These are phyloP conservation scores for Patiria miniata DNA, from an alignment of 35 echinoderm and acorn worm genomes.

Conservation along the genomic window DNA sequence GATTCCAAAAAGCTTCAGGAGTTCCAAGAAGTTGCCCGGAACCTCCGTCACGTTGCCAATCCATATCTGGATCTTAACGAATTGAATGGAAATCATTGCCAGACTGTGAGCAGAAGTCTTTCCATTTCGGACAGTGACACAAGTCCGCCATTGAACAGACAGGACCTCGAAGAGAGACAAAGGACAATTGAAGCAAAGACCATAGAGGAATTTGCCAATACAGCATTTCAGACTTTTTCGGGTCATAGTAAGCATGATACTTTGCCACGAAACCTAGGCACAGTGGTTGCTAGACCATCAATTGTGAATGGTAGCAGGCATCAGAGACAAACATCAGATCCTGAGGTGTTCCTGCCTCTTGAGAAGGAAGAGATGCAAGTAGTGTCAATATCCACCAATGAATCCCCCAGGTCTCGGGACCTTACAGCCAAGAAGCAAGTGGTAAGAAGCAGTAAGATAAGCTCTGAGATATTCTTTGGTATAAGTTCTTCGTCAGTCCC, in stretches of 20 bases:
- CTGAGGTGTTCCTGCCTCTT: conserved; percentile 20
- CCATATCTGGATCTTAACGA: conserved; percentile 9
- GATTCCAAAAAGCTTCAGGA: conserved; percentile 28
- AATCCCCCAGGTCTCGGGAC: neutral
- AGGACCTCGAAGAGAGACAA: conserved; percentile 30
- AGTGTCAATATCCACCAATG: neutral
- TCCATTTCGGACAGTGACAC: conserved; percentile 9
- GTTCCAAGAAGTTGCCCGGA: conserved; percentile 52
- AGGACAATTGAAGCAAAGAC: conserved; percentile 20
- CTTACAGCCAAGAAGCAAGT: conserved; percentile 7
- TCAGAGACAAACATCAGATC: conserved; percentile 39
- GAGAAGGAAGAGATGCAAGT: conserved; percentile 32
- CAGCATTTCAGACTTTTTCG: conserved; percentile 17
- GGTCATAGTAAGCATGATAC: conserved; percentile 26
- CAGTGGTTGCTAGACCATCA: conserved; percentile 13
- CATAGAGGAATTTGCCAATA: neutral
- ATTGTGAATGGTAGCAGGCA: conserved; percentile 38
- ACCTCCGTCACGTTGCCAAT: conserved; percentile 34
- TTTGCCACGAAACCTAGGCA: conserved; percentile 39
- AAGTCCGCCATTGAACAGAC: neutral
- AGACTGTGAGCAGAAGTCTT: conserved; percentile 26
- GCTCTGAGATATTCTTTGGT: conserved; percentile 51
- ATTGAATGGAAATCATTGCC: conserved; percentile 41
- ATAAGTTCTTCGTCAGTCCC: neutral
- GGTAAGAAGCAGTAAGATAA: conserved; percentile 45